Base-by-base conservation (phyloP, 1,140 invertebrate species). In the Drosophila gunungcola region DNA sequence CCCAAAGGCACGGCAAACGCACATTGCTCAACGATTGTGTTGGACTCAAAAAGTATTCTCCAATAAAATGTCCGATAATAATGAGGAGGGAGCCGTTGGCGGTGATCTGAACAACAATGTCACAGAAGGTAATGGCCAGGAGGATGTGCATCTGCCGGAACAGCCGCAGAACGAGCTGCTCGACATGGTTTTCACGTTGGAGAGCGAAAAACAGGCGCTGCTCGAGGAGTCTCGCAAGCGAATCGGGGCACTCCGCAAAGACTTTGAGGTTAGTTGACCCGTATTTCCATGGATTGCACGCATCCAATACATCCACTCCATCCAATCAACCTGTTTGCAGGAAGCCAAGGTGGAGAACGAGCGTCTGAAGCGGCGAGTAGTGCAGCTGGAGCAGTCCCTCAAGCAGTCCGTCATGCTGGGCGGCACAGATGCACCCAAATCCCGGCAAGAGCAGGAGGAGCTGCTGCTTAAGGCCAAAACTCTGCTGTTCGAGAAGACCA, bases 401-500 rank as follows among this genome's bases (percentile, higher is more conserved):
- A 91, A 83, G 43, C 91, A 92, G 27, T 91, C 88, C 0, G 90
- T 90, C 13, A 90, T 91, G 82, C 51, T 91, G 42, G 88, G 88
- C 25, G 91, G 91, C 38, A 80, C 76, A 25, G 88, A 88, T 39
- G 90, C 89, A 0, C 91, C 91, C 3, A 91, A 91, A 46, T 88
- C 93, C 0, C 93, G 93, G 21, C 82, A 91, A 58, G 91, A 93
- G 51, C 93, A 93, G 27, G 93, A 93, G 52, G 93, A 94, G 38
- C 80, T 95, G 38, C 88, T 95, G 4, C 94, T 94, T 11, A 95
- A 94, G 86, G 95, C 95, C 0, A 94, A 94, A 61, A 94, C 94
- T 0, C 93, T 95, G 86, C 94, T 95, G 16, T 95, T 95, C 78
- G 95, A 95, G 72, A 95, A 95, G 77, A 95, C 94, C 2, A 95